phyloP scores from a whole-genome alignment of 2,888 invertebrate species.

The Hyposoter didymator region DNA sequence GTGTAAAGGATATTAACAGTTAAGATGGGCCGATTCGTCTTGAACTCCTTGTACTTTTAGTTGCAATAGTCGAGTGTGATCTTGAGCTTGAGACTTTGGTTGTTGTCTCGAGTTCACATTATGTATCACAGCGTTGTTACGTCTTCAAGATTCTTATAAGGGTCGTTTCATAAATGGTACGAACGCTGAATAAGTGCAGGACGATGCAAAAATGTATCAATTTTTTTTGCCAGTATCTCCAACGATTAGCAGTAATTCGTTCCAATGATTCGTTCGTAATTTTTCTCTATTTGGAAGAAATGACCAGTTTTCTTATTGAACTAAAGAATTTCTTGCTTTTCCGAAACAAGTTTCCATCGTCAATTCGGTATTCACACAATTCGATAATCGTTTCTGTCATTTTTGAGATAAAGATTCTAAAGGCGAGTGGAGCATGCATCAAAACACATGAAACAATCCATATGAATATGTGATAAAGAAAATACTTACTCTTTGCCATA shows the following conservation, averaged over 20 bases:
- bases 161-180: background rate
- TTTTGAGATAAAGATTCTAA: background rate
- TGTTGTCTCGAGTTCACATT: constrained; percentile 25
- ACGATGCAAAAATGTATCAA: background rate
- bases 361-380: background rate
- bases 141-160: constrained; percentile 7
- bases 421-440: background rate
- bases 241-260: background rate
- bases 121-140: constrained; percentile 44
- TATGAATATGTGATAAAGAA: constrained; percentile 1
- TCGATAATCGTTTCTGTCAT: background rate
- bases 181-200: background rate
- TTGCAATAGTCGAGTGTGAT: constrained; percentile 2
- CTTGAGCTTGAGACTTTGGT: background rate
- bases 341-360: background rate
- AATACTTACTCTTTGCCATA: constrained; percentile 91
- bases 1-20: background rate
- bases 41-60: background rate
- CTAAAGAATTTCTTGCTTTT: background rate
- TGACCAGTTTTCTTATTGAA: too few relatives aligned
- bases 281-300: background rate
- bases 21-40: background rate
- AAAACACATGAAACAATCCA: background rate
- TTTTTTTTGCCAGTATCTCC: background rate
- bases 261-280: background rate